Evolutionary conservation across 2,797 vertebrate genomes (phyloP).

Genomic region (Siniperca obscura): DNA sequence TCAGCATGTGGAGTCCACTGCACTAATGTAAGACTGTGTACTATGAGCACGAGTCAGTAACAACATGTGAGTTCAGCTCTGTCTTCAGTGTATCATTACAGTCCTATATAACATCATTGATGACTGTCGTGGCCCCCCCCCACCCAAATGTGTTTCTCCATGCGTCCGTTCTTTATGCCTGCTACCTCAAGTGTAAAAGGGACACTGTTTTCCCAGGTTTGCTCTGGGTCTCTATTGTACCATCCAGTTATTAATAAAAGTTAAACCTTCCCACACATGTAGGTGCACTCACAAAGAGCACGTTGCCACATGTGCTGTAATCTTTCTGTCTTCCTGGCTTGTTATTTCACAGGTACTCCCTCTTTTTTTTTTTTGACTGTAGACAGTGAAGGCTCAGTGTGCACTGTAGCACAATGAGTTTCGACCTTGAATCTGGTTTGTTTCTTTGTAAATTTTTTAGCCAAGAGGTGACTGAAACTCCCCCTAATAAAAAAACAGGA

Average conservation of each 20-base stretch:
- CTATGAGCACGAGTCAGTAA: neutral
- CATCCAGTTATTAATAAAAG: slow-evolving; percentile 46
- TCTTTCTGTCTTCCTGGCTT: slow-evolving; percentile 12
- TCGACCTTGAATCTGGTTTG: slow-evolving; percentile 41
- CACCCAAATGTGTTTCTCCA: slow-evolving; percentile 64
- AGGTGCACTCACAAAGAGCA: slow-evolving; percentile 15
- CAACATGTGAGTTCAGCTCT: slow-evolving; percentile 35
- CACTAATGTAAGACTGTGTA: slow-evolving; percentile 28
- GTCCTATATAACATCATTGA: slow-evolving; percentile 28
- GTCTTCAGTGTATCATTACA: slow-evolving; percentile 47
- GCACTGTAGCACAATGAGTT: slow-evolving; percentile 17
- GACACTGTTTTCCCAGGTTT: slow-evolving; percentile 63
- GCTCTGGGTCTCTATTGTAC: slow-evolving; percentile 37
- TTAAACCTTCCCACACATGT: slow-evolving; percentile 54
- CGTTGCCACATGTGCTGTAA: slow-evolving; percentile 31
- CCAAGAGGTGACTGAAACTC: slow-evolving; percentile 60
- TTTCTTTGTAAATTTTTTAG: slow-evolving; percentile 57
- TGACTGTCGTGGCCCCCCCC: slow-evolving; percentile 43
- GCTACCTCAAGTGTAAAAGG: slow-evolving; percentile 76
- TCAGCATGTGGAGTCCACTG: slow-evolving; percentile 20
- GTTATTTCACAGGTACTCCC: slow-evolving; percentile 36
- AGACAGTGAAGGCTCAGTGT: slow-evolving; percentile 51
- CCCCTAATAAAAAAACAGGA: slow-evolving; percentile 37
- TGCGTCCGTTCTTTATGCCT: slow-evolving; percentile 68
- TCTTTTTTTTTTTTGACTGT: slow-evolving; percentile 18